Conservation (phyloP, 2,888 invertebrate genomes). For the Nipponacmea schrenckii region DNA sequence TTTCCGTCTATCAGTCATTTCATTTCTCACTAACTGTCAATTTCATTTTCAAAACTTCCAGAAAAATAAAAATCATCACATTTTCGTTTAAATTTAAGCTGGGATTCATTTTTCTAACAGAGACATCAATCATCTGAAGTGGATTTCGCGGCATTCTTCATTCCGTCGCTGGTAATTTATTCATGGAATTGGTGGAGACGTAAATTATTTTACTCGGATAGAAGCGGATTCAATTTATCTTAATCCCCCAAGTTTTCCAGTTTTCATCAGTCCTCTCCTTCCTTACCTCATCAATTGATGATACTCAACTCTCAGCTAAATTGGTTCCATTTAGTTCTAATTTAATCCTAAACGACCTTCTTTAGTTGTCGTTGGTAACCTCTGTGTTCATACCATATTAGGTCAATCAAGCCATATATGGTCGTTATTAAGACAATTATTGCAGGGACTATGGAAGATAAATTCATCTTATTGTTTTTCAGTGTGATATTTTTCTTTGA, state of each 20-base stretch:
- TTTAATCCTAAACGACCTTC: not conserved
- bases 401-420: too few species aligned
- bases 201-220: not conserved
- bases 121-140: constrained; percentile 5
- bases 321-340: not conserved
- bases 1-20: too few species aligned
- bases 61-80: too few species aligned
- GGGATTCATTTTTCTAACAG: not conserved
- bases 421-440: too few species aligned
- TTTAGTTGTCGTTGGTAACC: too few species aligned
- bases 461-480: too few species aligned
- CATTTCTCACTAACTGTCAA: too few species aligned
- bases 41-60: too few species aligned
- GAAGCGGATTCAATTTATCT: not conserved
- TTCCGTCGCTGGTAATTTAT: constrained; percentile 38
- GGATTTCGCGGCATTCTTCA: constrained; percentile 14
- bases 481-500: too few species aligned
- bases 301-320: not conserved
- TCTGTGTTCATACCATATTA: too few species aligned
- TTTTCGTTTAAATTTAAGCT: constrained; percentile 4
- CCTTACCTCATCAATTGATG: not conserved
- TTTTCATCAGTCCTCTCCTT: not conserved
- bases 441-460: too few species aligned
- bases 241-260: not conserved
- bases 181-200: constrained; percentile 27